Conservation (phyloP, 2,113 vertebrate genomes). For the Albula glossodonta region DNA sequence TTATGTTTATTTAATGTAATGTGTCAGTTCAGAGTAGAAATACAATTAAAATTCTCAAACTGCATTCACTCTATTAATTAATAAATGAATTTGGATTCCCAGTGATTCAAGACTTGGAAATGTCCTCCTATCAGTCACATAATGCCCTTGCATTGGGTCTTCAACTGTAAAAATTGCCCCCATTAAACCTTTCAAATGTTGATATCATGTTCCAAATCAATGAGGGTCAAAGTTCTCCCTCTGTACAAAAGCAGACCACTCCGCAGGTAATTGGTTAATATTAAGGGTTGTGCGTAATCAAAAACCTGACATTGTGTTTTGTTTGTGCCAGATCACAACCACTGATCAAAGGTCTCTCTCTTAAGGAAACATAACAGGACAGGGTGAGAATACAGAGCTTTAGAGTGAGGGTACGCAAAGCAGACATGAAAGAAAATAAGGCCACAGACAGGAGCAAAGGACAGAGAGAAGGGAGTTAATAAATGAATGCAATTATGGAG, state of each 20-base stretch:
- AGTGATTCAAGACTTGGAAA: background rate
- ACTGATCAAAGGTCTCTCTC: conserved; percentile 18
- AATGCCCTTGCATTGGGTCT: background rate
- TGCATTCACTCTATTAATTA: too few relatives aligned
- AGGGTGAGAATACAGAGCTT: background rate
- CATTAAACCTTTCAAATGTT: background rate
- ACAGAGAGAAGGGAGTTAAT: background rate
- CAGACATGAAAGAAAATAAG: background rate
- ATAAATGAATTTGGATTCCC: too few relatives aligned
- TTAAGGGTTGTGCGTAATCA: background rate
- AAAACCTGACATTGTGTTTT: background rate
- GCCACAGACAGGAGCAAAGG: background rate
- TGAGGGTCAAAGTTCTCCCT: background rate
- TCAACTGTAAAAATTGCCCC: background rate
- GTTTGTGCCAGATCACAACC: background rate
- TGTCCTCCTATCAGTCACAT: background rate
- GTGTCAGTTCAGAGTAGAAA: too few relatives aligned
- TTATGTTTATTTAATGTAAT: too few relatives aligned
- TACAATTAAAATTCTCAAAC: too few relatives aligned
- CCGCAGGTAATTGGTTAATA: background rate
- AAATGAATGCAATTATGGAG: background rate
- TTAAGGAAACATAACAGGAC: background rate
- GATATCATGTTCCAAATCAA: background rate
- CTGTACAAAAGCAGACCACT: background rate
- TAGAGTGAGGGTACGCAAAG: background rate